Conservation (phyloP, 2,113 vertebrate genomes). For the Paratilapia polleni region DNA sequence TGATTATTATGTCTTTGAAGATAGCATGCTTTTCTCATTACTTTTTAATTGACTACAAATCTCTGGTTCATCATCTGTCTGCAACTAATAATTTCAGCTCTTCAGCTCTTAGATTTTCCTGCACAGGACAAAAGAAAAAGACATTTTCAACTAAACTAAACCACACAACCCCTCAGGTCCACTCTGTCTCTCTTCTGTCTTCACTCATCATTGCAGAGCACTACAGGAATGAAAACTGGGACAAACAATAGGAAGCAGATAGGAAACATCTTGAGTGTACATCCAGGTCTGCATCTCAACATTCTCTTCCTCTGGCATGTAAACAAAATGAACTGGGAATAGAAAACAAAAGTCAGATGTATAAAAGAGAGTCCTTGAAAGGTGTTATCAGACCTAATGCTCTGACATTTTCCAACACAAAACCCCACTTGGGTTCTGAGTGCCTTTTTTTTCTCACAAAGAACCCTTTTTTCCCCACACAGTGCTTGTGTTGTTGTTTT, state of each 20-base stretch:
- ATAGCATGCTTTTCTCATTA: slow-evolving; percentile 33
- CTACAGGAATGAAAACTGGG: slow-evolving; percentile 42
- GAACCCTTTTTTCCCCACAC: slow-evolving; percentile 43
- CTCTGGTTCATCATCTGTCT: slow-evolving; percentile 14
- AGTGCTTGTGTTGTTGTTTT: slow-evolving; percentile 44
- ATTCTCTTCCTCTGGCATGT: slow-evolving; percentile 58
- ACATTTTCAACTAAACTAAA: not conserved
- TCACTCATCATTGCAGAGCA: slow-evolving; percentile 23
- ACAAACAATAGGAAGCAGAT: slow-evolving; percentile 69
- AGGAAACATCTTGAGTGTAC: slow-evolving; percentile 77
- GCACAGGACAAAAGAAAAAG: not conserved
- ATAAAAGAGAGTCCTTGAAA: slow-evolving; percentile 31
- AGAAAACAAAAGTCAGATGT: not conserved
- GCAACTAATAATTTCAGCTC: slow-evolving; percentile 17
- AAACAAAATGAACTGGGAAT: slow-evolving; percentile 40
- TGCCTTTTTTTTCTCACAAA: not conserved
- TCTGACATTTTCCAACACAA: slow-evolving; percentile 45
- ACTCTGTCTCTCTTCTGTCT: slow-evolving; percentile 18
- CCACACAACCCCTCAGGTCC: slow-evolving; percentile 4
- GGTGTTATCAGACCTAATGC: slow-evolving; percentile 7
- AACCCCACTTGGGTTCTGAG: slow-evolving; percentile 8
- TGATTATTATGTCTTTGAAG: not conserved
- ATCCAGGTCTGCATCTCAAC: slow-evolving; percentile 60
- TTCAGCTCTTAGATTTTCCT: not conserved
- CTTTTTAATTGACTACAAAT: slow-evolving; percentile 36